Base-by-base conservation (phyloP, 2,888 invertebrate genomes). In the Volucella inanis region DNA sequence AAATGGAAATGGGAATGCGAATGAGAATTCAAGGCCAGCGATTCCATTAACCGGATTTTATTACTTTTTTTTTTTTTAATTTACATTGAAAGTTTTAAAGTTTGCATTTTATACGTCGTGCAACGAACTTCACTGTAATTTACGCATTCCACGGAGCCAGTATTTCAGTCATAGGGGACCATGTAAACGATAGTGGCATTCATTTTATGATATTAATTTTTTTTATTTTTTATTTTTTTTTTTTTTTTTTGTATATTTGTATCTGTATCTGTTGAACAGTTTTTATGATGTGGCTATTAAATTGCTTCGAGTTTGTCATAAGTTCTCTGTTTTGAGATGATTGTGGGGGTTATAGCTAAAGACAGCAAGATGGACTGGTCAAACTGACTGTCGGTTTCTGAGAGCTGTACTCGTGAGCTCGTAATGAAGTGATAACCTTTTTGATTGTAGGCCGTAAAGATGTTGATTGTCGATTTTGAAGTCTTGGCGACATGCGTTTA, bases 361-460 rank as follows among this genome's bases (percentile, higher is more conserved):
- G 47, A 18, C 15, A 15, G 39, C 9, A 50, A 76, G 59, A 71
- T 10, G 41, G 61, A 47, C 22, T 41, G 39, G 57, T 22, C 41
- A 15, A 31, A 39, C 49, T 68, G 64, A 31, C 31, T 22, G 18
- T 22, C 18, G 18, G 18, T 2, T 22, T 22, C 18, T 31, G 31
- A 31, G 31, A 31, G 31, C 31, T 31, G 6, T 31, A 31, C 31
- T 31, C 6, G 6, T 31, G 6, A 31, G 31, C 43, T 75, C n/a
- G n/a, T n/a, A 79, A 65, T 79, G 74, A 65, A 75, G 54, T 70
- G 83, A 84, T 84, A 84, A 84, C 79, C 83, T 79, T 61, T 83
- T 79, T 70, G 68, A 70, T 84, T 70, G 52, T 79, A 52, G 54
- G 64, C 74, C 59, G 59, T 54, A 47, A 64, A 75, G 65, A 43